phyloP scores from a whole-genome alignment of 2,797 vertebrate species.

The Paramormyrops hopkinsi region DNA sequence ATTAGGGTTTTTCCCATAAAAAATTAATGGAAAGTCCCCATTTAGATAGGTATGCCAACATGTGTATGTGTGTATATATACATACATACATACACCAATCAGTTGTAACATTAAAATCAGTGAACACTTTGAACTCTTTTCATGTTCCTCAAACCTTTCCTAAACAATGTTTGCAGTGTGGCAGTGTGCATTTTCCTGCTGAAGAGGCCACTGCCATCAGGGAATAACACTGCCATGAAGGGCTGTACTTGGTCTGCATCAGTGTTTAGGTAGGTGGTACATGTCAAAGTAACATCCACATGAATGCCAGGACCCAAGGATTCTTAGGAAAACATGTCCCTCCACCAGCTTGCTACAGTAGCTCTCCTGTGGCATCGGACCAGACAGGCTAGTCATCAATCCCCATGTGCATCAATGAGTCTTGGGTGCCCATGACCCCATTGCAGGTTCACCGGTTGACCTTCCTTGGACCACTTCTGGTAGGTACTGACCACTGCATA shows the following conservation, averaged over 20 bases:
- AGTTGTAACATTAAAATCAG: neutral
- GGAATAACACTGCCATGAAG: neutral
- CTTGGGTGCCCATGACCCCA: neutral
- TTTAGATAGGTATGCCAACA: neutral
- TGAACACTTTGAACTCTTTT: neutral
- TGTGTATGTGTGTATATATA: neutral
- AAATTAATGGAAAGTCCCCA: neutral
- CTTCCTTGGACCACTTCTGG: neutral
- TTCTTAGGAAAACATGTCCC: neutral
- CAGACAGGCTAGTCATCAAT: neutral
- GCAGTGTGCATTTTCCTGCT: neutral
- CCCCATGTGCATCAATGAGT: neutral
- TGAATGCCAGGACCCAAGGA: neutral
- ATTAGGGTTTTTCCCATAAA: neutral
- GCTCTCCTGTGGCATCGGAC: neutral
- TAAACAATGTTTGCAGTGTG: neutral
- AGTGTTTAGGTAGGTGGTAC: neutral
- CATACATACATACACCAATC: neutral
- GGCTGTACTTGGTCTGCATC: neutral
- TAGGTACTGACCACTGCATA: neutral
- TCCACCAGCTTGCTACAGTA: neutral
- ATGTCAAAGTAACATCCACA: neutral
- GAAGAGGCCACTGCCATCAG: neutral
- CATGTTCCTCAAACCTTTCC: neutral
- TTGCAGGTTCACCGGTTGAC: neutral